Base-by-base conservation (phyloP, 2,113 vertebrate genomes). In the Lepidiolamprologus cunningtoni region DNA sequence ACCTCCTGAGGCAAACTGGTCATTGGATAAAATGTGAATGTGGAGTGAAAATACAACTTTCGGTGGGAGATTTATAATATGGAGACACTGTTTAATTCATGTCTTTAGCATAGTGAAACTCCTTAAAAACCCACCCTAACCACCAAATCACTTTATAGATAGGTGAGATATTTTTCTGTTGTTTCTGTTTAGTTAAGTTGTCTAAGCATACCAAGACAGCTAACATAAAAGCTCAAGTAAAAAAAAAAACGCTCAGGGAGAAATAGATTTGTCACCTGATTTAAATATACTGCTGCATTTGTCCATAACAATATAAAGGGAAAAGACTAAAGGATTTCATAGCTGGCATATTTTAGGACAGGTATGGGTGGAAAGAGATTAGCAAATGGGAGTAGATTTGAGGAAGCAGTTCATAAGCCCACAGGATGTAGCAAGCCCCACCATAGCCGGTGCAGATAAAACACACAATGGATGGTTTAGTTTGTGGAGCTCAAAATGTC, bases 371-470 rank as follows among this genome's bases (percentile, higher is more conserved):
- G 78, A 63, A 87, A 79, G 87, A 91, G 91, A 94, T 93, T 92
- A 91, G 63, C 81, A 78, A 81, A 80, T 71, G 21, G 80, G 73
- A 87, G 68, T 76, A 81, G 89, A 90, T 92, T 92, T 87, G 40
- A 83, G 83, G 71, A 87, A 89, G 55, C 45, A 2, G 61, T 26
- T 40, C 91, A 91, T 94, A 93, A 93, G 66, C 85, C 87, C 73
- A 61, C 73, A 79, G 86, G 87, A 92, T 90, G 78, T 21, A 78
- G 61, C 21, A 45, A 85, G 87, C 81, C 54, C 82, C 76, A 63
- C 68, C 80, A 76, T 21, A 89, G 83, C 89, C 28, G 87, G 19
- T 26, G 86, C 88, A 87, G 92, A 94, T 93, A 93, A 92, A 88
- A 86, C 82, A 83, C 55, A 90, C 85, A 91, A 92, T 91, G 23